These are phyloP conservation scores for Benthochromis sp. DNA, from an alignment of 2,113 vertebrate species.

Conservation along the genomic window DNA sequence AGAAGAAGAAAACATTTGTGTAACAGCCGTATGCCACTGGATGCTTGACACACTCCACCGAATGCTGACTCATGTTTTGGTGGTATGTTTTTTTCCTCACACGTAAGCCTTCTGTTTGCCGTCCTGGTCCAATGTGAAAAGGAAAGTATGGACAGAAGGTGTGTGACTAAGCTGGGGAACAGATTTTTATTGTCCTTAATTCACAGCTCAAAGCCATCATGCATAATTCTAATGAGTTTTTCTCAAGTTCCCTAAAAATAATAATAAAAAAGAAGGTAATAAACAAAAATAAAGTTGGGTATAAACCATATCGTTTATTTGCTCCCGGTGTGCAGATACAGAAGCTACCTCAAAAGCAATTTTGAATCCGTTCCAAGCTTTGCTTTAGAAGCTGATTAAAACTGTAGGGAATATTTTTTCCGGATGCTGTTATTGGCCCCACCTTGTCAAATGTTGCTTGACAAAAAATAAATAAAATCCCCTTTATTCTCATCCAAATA, in stretches of 20 bases:
- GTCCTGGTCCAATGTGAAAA: background rate
- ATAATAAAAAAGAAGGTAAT: background rate
- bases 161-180: background rate
- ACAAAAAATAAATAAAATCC: background rate
- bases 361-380: background rate
- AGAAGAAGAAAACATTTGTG: background rate
- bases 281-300: background rate
- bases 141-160: background rate
- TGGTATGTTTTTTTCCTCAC: background rate
- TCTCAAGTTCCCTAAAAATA: background rate
- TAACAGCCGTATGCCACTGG: background rate
- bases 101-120: background rate
- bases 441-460: background rate
- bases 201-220: background rate
- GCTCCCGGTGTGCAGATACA: background rate
- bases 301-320: background rate
- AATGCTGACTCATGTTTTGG: conserved; percentile 35
- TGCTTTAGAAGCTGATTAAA: background rate
- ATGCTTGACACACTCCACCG: background rate
- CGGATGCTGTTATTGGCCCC: background rate
- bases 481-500: background rate
- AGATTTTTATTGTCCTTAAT: background rate
- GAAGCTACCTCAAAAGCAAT: background rate
- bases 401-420: background rate
- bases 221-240: background rate